Base-by-base conservation (phyloP, 2,113 vertebrate species). In the Apodemus speciosus region DNA sequence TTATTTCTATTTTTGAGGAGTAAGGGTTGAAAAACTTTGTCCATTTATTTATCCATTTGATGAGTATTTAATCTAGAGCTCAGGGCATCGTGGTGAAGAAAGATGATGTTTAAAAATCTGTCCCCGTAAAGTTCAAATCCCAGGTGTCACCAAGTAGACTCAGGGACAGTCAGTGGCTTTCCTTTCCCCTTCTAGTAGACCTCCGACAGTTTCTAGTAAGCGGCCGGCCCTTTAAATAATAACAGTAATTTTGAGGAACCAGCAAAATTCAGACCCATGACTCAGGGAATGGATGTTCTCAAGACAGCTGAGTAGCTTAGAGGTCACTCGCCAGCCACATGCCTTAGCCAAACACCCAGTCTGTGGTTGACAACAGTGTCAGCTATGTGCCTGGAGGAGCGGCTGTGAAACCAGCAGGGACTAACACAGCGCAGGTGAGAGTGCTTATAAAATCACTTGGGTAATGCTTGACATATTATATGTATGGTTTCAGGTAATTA, bases 401-500 rank as follows among this genome's bases (percentile, higher is more conserved):
- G 25, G 9, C 38, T 51, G 62, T 40, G 25, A 72, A 85, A 58
- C 58, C 7, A 35, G 81, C 49, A 71, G 43, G 51, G 25, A 32
- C 38, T 20, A 35, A 87, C 40, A 77, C 13, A n/a, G 32, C 25
- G 8, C 76, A 38, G 30, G 16, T 49, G 56, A 25, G 76, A 62
- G 30, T 53, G 40, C 16, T 58, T 75, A n/a, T 71, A 85, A 90
- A 95, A 60, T 85, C 51, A 35, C 53, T 73, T 64, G 69, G 38
- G 9, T n/a, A 60, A 86, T 35, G 18, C 32, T 71, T 60, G 60
- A 68, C 46, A 75, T 20, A 76, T 80, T 86, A 68, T 49, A 77
- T n/a, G 51, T 58, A 51, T 35, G 25, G 62, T 90, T 91, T 71
- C 73, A 75, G 87, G 80, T 79, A 91, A 77, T 73, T 85, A 51